Percentiles rank a stretch among this genome's conserved stretches.
Evolutionary conservation across 2,888 invertebrate species (phyloP).

Genomic region (Chrysodeixis includens): DNA sequence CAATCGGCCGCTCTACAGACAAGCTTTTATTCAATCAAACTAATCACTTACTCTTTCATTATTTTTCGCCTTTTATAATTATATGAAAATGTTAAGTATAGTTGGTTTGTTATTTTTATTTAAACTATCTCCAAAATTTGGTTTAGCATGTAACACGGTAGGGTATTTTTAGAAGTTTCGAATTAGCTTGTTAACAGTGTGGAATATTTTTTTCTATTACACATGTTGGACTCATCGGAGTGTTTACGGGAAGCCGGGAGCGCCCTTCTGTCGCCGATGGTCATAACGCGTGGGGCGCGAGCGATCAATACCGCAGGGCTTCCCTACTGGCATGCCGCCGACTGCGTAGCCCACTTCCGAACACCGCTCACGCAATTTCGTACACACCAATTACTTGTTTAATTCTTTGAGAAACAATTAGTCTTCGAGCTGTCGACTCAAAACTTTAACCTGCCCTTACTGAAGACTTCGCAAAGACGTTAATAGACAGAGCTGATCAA

Average conservation of each 20-base stretch:
- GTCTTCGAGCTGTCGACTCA: constrained; percentile 38
- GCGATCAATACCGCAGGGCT: constrained; percentile 86
- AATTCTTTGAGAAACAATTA: constrained; percentile 64
- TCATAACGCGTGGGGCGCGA: constrained; percentile 83
- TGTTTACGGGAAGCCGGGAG: constrained; percentile 79
- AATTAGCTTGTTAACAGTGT: constrained; percentile 42
- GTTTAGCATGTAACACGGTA: neutral
- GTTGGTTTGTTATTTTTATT: no score
- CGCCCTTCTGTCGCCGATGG: constrained; percentile 87
- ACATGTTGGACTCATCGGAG: constrained; percentile 71
- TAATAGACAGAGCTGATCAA: constrained; percentile 53
- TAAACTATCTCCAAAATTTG: neutral
- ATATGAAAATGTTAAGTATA: no score
- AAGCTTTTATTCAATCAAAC: constrained; percentile 49
- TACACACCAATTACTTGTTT: constrained; percentile 63
- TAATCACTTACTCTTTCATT: constrained; percentile 20
- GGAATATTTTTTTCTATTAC: constrained; percentile 62
- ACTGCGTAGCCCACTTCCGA: constrained; percentile 71
- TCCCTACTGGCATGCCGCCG: constrained; percentile 73
- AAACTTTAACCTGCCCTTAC: constrained; percentile 42
- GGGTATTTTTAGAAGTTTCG: constrained; percentile 17
- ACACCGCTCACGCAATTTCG: constrained; percentile 71
- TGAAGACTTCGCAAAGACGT: constrained; percentile 36
- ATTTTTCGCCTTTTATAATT: constrained; percentile 7
- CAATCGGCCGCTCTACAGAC: constrained; percentile 53